Conservation (phyloP, 2,888 invertebrate genomes). For the Epinotia brunnichana region DNA sequence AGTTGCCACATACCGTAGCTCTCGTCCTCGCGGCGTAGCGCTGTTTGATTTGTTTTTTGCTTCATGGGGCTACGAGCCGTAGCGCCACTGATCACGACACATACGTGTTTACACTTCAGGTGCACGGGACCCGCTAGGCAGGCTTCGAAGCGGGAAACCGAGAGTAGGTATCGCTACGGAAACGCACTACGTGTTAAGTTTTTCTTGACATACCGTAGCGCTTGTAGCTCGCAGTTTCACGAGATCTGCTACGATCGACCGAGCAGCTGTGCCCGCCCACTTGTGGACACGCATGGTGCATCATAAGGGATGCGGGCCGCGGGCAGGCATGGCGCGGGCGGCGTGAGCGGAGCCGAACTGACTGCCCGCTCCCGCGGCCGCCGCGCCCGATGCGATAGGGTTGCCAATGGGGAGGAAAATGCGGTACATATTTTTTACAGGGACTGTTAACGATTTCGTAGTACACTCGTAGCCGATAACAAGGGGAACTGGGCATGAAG, state of each 20-base stretch:
- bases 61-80: background rate
- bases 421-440: background rate
- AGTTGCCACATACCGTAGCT: conserved; percentile 1
- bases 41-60: background rate
- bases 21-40: background rate
- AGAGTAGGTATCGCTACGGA: too few relatives aligned
- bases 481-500: too few relatives aligned
- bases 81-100: background rate
- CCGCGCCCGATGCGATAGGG: conserved; percentile 44
- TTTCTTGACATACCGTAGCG: conserved; percentile 1
- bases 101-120: background rate
- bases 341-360: conserved; percentile 65
- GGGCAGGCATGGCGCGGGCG: conserved; percentile 52
- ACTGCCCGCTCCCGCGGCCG: conserved; percentile 58
- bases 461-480: too few relatives aligned
- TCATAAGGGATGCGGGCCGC: conserved; percentile 79
- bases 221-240: background rate
- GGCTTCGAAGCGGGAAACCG: background rate
- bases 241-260: conserved; percentile 51
- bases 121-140: background rate
- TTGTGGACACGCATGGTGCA: conserved; percentile 79
- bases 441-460: too few relatives aligned
- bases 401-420: conserved; percentile 12
- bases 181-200: background rate
- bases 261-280: conserved; percentile 81